phyloP scores from a whole-genome alignment of 1,140 invertebrate species.

The Aphelinus atriplicis region DNA sequence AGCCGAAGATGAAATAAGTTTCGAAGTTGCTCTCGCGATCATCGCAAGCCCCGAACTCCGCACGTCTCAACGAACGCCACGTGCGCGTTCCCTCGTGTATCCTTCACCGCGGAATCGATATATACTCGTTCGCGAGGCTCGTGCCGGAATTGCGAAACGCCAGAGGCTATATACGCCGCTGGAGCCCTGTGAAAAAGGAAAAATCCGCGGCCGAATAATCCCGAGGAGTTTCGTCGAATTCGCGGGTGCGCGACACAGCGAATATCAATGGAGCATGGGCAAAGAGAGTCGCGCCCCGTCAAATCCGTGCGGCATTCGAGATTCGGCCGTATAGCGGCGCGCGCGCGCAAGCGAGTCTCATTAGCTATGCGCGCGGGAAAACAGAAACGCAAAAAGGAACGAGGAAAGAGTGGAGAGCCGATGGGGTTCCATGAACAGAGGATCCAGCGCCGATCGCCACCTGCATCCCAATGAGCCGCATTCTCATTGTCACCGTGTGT shows the following conservation, averaged over 20 bases:
- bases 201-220: too few species aligned
- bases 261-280: neutral
- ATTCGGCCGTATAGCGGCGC: neutral
- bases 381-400: neutral
- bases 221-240: too few species aligned
- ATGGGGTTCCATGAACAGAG: neutral
- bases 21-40: too few species aligned
- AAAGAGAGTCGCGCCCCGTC: neutral
- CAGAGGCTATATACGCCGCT: neutral
- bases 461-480: constrained; percentile 15
- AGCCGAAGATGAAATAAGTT: too few species aligned
- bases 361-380: constrained; percentile 11
- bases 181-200: too few species aligned
- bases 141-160: neutral
- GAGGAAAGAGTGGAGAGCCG: constrained; percentile 7
- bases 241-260: too few species aligned
- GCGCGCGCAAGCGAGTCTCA: neutral
- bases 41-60: too few species aligned
- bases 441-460: constrained; percentile 1
- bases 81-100: neutral
- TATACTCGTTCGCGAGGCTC: neutral
- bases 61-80: too few species aligned
- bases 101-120: neutral
- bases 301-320: constrained; percentile 11
- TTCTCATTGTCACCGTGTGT: too few species aligned